Evolutionary conservation across 1,140 invertebrate genomes (phyloP).

Genomic region (Rhizoglyphus robini): DNA sequence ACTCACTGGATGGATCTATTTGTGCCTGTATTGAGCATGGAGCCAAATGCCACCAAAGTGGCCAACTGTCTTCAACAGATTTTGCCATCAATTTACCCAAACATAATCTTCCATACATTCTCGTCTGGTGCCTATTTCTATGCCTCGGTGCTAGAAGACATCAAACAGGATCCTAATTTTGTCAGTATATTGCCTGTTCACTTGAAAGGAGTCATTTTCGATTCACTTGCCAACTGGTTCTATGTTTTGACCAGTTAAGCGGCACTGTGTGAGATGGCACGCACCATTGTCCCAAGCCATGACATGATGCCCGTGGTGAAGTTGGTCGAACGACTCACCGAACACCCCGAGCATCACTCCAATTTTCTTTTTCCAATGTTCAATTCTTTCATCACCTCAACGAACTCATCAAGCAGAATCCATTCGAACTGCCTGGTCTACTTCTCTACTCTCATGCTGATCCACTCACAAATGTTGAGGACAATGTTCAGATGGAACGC

Average conservation of each 20-base stretch:
- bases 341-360: neutral
- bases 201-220: neutral
- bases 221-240: neutral
- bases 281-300: neutral
- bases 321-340: neutral
- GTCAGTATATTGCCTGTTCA: neutral
- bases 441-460: neutral
- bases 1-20: neutral
- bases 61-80: neutral
- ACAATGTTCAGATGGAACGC: neutral
- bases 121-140: conserved; percentile 1
- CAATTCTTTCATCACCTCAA: neutral
- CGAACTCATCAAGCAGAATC: neutral
- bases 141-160: neutral
- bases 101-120: neutral
- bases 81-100: neutral
- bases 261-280: neutral
- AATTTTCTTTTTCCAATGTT: neutral
- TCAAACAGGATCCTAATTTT: neutral
- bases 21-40: neutral
- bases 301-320: neutral
- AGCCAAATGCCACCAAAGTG: neutral
- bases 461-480: neutral
- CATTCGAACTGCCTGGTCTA: neutral
- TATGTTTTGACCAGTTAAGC: neutral